Evolutionary conservation across 2,888 invertebrate species (phyloP).

Genomic region (Hoplodrina ambigua): DNA sequence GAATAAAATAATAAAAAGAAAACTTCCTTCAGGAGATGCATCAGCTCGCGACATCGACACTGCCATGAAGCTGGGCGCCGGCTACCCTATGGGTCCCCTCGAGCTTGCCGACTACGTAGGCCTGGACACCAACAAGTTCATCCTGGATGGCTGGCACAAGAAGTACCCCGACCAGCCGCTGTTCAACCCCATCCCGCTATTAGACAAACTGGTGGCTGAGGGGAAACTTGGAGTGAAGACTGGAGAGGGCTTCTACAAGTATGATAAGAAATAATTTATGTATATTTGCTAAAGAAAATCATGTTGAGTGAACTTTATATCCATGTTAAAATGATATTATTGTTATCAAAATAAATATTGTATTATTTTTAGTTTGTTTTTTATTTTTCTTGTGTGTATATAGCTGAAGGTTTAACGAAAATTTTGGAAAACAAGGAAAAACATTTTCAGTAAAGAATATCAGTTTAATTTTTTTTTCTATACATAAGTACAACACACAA

Average conservation of each 20-base stretch:
- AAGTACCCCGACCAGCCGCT: conserved; percentile 75
- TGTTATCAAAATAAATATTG: conserved; percentile 32
- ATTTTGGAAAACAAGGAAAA: too few relatives aligned
- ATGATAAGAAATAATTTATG: conserved; percentile 82
- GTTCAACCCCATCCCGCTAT: conserved; percentile 78
- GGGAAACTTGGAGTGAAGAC: conserved; percentile 95
- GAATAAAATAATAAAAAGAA: too few relatives aligned
- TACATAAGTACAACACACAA: conserved; percentile 52
- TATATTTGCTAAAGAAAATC: conserved; percentile 42
- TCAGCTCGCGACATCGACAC: conserved; percentile 95
- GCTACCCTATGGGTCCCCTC: conserved; percentile 97
- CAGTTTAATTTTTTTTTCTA: conserved; percentile 49
- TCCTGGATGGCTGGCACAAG: conserved; percentile 94
- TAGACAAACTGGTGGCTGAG: conserved; percentile 93
- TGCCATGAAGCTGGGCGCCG: conserved; percentile 97
- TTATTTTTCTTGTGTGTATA: conserved; percentile 6
- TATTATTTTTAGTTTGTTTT: conserved; percentile 28
- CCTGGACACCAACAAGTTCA: conserved; percentile 94
- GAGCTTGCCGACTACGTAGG: conserved; percentile 96
- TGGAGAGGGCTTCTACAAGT: conserved; percentile 96
- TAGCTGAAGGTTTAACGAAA: not conserved
- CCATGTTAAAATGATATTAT: conserved; percentile 32
- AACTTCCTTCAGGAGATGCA: conserved; percentile 90
- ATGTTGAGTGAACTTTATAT: conserved; percentile 43
- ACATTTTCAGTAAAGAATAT: conserved; percentile 27